A percentile compares a stretch with the other conserved stretches of the same genome.
Conservation (phyloP, 1,140 invertebrate genomes). For the Piezodorus guildinii region DNA sequence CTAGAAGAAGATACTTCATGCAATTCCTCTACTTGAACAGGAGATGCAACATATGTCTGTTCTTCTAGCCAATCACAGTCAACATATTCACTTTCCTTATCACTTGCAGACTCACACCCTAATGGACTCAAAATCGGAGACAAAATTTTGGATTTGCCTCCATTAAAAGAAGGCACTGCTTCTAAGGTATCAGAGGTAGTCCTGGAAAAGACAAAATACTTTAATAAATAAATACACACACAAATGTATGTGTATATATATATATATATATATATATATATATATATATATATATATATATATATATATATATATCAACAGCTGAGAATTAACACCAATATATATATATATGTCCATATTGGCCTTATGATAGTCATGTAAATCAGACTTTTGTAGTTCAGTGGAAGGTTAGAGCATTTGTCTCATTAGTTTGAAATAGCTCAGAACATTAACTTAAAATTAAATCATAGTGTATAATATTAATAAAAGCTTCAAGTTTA, state of each 20-base stretch:
- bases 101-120: slow-evolving; percentile 23
- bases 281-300: no score
- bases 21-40: neutral
- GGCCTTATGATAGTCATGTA: no score
- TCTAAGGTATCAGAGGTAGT: neutral
- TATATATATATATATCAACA: no score
- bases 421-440: no score
- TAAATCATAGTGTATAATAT: no score
- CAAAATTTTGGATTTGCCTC: neutral
- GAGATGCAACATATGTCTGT: slow-evolving; percentile 1
- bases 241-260: no score
- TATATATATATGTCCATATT: no score
- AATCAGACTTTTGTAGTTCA: no score
- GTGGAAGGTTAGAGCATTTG: no score
- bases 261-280: neutral
- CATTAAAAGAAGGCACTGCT: neutral
- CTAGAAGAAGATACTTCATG: neutral
- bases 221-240: neutral
- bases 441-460: no score
- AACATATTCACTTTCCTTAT: slow-evolving; percentile 25
- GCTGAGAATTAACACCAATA: no score
- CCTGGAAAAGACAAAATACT: neutral
- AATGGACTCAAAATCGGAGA: slow-evolving; percentile 20
- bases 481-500: no score
- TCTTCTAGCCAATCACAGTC: slow-evolving; percentile 24